Base-by-base conservation (phyloP, 37 sponge, comb jelly and placozoan genomes). In the Beroe ovata region DNA sequence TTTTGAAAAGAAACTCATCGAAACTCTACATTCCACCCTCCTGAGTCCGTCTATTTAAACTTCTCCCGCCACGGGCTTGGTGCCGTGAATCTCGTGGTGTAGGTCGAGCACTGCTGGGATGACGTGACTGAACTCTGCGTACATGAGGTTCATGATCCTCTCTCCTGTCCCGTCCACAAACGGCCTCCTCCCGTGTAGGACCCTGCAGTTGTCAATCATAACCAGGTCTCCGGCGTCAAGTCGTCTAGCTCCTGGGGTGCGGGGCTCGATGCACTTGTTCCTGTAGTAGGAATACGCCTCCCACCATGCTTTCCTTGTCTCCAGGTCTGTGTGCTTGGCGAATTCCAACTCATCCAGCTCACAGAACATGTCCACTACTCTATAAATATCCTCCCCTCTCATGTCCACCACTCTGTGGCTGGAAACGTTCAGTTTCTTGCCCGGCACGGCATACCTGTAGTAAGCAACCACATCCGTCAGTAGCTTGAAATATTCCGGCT, bases 241-340 rank as follows among this genome's bases (percentile, higher is more conserved):
- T 47, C 54, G 54, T 47, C 54, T 47, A 47, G 54, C 54, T 47
- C 54, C 54, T 6, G 54, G 54, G 54, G 54, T 47, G 11, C 54
- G 6, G 54, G 54, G 54, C 54, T 47, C 54, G 54, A 11, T 47
- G 11, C 54, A 47, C 54, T 47, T 47, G 54, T 47, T 47, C 54
- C 63, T 62, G 63, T 62, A 62, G 63, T 62, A 62, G 28, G 29
- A 62, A 23, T 28, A 62, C 63, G 63, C 63, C 29, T 62, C 63
- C 63, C 63, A 62, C 63, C 63, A 62, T 16, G 4, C 4, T 23
- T 62, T 25, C 63, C 63, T 62, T 3, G 63, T 62, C 63, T 62
- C 63, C 3, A 62, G 8, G 63, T 62, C 63, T 3, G 23, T 25
- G 29, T 62, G 28, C 29, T 25, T 21, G 6, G 63, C 29, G 29